phyloP scores from a whole-genome alignment of 2,888 invertebrate genomes.

The Pasiphila rectangulata region DNA sequence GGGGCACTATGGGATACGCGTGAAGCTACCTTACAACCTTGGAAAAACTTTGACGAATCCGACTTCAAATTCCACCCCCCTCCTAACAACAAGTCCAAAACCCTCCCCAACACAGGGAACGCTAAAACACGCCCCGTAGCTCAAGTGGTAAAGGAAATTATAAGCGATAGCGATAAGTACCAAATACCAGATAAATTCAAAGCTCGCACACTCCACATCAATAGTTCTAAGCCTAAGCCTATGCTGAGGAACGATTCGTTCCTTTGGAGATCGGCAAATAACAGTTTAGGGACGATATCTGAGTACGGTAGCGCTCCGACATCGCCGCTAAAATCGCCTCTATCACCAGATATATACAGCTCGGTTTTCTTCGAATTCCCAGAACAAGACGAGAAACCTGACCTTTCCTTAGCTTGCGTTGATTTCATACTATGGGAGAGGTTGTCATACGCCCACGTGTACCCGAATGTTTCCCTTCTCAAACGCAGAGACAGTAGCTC shows the following conservation, averaged over 20 bases:
- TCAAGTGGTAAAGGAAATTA: conserved; percentile 60
- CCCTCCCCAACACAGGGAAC: conserved; percentile 5
- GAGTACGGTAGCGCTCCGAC: conserved; percentile 53
- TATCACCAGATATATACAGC: conserved; percentile 63
- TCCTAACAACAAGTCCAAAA: conserved; percentile 37
- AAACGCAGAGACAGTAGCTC: conserved; percentile 49
- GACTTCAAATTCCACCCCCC: conserved; percentile 54
- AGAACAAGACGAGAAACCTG: conserved; percentile 44
- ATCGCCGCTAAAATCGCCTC: conserved; percentile 43
- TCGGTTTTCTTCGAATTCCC: conserved; percentile 70
- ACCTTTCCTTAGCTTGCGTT: conserved; percentile 56
- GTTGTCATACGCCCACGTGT: conserved; percentile 53
- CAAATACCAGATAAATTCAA: conserved; percentile 57
- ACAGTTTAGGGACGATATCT: conserved; percentile 63
- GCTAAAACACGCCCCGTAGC: conserved; percentile 45
- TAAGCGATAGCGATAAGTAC: conserved; percentile 51
- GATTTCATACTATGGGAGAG: conserved; percentile 73
- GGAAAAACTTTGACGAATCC: conserved; percentile 66
- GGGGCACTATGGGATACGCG: conserved; percentile 57
- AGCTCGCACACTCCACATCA: conserved; percentile 45
- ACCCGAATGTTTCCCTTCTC: conserved; percentile 61
- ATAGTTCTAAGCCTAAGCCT: conserved; percentile 40
- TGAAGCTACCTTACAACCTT: conserved; percentile 48
- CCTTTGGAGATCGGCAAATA: conserved; percentile 54
- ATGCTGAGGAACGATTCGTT: conserved; percentile 59